These are phyloP conservation scores for Aurelia aurita DNA, from an alignment of 30 jellyfish, hydroid and myxozoan genomes.

Conservation along the genomic window DNA sequence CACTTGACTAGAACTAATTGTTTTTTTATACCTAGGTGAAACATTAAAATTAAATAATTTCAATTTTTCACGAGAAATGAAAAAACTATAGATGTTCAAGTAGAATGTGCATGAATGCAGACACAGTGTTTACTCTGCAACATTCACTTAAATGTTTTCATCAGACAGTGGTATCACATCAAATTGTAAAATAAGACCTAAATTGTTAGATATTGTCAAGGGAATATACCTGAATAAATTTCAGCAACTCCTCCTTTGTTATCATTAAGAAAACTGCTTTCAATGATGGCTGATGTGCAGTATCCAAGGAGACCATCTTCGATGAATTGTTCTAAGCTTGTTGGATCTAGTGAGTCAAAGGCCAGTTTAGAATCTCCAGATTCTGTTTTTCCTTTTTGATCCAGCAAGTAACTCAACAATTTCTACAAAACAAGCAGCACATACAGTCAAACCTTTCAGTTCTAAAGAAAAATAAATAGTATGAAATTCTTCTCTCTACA, in stretches of 20 bases:
- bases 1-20: too few species aligned
- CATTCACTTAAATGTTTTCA: too few species aligned
- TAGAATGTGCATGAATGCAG: too few species aligned
- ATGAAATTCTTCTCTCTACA: not conserved
- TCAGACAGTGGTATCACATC: too few species aligned
- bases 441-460: not conserved
- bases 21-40: too few species aligned
- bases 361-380: not conserved
- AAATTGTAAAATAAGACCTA: too few species aligned
- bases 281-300: conserved; percentile 29
- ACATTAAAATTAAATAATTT: too few species aligned
- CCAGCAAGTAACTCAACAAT: conserved; percentile 32
- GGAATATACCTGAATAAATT: conserved; percentile 28
- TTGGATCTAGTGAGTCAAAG: conserved; percentile 37
- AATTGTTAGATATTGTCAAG: too few species aligned
- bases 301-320: conserved; percentile 68
- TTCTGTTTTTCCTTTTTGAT: conserved; percentile 13
- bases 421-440: conserved; percentile 8
- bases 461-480: not conserved
- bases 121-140: too few species aligned
- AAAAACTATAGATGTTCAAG: too few species aligned
- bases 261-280: conserved; percentile 31
- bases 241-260: not conserved
- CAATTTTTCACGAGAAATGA: too few species aligned
- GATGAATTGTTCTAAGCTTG: conserved; percentile 40